These are phyloP conservation scores for Dicaeum eximium DNA, from an alignment of 2,113 vertebrate genomes.

Conservation along the genomic window DNA sequence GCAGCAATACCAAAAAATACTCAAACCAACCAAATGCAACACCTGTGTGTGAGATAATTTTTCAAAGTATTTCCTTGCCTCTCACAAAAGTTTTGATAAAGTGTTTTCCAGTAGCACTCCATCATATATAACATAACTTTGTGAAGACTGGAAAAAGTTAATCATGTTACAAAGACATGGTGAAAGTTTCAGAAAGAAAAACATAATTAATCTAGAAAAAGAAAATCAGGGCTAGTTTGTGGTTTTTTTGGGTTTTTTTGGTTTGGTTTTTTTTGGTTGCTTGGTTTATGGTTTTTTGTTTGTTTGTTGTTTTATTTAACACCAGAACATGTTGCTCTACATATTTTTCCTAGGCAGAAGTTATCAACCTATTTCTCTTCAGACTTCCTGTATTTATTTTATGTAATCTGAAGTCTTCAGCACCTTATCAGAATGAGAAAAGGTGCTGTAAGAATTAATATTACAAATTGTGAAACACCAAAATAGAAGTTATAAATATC, in stretches of 20 bases:
- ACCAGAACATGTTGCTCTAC: background rate
- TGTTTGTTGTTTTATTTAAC: background rate
- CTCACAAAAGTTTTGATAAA: background rate
- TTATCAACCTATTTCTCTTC: background rate
- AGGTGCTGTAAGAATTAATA: background rate
- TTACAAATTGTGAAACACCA: background rate
- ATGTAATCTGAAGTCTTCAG: background rate
- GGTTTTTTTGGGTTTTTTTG: rapidly evolving
- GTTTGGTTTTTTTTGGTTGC: background rate
- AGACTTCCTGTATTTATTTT: background rate
- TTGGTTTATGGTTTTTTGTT: background rate
- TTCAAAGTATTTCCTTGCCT: background rate
- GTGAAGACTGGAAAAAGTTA: background rate
- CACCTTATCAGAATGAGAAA: background rate
- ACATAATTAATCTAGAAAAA: background rate
- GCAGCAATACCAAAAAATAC: background rate
- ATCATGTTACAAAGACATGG: background rate
- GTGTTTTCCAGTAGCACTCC: background rate
- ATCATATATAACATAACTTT: background rate
- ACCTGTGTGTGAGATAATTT: background rate
- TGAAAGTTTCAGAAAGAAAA: background rate
- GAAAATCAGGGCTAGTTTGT: background rate
- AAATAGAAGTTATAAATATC: background rate
- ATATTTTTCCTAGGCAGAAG: background rate
- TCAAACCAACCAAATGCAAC: background rate